Evolutionary conservation across 2,113 vertebrate genomes (phyloP).

Genomic region (Pterocles gutturalis): DNA sequence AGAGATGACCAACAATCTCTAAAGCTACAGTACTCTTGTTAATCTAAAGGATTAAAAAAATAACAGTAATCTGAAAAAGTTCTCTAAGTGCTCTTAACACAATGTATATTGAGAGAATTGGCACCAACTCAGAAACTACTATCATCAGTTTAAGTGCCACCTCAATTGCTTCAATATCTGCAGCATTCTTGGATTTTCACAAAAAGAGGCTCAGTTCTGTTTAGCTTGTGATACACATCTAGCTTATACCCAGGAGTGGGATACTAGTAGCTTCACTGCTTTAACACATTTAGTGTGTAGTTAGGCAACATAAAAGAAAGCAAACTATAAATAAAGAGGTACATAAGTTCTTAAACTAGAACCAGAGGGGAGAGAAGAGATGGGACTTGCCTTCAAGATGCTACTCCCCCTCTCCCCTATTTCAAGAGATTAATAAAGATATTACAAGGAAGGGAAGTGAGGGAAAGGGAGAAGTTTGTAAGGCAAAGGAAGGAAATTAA

Average conservation of each 20-base stretch:
- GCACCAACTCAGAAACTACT: neutral
- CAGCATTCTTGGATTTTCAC: neutral
- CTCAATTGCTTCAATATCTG: neutral
- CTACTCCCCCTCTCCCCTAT: neutral
- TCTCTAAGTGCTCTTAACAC: neutral
- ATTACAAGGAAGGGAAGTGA: conserved; percentile 20
- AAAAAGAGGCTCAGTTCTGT: neutral
- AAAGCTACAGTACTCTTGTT: neutral
- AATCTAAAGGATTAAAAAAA: neutral
- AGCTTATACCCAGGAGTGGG: neutral
- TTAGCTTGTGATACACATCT: neutral
- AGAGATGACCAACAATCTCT: neutral
- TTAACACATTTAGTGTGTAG: neutral
- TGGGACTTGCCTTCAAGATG: conserved; percentile 35
- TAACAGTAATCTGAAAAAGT: neutral
- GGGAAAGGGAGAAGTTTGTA: conserved; percentile 51
- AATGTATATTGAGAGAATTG: neutral
- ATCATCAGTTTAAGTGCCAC: neutral
- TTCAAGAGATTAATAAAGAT: conserved; percentile 58
- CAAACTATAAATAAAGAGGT: neutral
- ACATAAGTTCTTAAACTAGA: conserved; percentile 8
- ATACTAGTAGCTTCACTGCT: neutral
- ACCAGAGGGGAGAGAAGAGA: neutral
- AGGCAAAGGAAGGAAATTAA: conserved; percentile 69
- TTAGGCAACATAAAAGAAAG: neutral